Evolutionary conservation across 2,888 invertebrate genomes (phyloP).

Genomic region (Dryomyza anilis): DNA sequence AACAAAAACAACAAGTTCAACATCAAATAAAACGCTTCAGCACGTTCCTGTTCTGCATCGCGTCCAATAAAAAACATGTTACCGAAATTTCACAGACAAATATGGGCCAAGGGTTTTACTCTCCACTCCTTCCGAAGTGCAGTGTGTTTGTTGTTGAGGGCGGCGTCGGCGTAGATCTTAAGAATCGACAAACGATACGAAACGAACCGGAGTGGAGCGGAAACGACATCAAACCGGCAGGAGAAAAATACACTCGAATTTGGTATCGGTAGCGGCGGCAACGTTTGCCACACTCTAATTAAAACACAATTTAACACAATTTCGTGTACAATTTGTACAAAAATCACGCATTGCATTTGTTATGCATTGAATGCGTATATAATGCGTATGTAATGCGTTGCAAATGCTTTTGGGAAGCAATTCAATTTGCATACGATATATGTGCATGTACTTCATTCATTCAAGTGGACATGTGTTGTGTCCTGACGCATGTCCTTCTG

Average conservation of each 20-base stretch:
- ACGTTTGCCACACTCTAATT: background rate
- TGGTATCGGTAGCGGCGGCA: background rate
- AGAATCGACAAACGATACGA: background rate
- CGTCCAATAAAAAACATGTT: background rate
- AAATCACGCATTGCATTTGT: constrained; percentile 19
- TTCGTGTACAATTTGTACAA: background rate
- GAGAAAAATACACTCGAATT: no score
- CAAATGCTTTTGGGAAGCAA: background rate
- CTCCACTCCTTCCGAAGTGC: no score
- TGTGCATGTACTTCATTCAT: background rate
- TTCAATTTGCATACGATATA: background rate
- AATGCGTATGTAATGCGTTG: background rate
- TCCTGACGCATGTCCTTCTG: background rate
- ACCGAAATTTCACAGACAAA: background rate
- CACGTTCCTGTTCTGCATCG: constrained; percentile 8
- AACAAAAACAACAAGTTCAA: background rate
- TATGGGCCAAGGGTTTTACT: background rate
- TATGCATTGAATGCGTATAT: background rate
- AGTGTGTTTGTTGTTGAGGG: background rate
- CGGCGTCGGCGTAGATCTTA: background rate
- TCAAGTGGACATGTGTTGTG: background rate
- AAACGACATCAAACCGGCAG: background rate
- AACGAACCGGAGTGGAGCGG: background rate
- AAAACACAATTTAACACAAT: constrained; percentile 11
- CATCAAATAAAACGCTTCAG: background rate